These are phyloP conservation scores for Parapristionchus giblindavisi DNA, from an alignment of 2,888 invertebrate genomes.

Conservation along the genomic window DNA sequence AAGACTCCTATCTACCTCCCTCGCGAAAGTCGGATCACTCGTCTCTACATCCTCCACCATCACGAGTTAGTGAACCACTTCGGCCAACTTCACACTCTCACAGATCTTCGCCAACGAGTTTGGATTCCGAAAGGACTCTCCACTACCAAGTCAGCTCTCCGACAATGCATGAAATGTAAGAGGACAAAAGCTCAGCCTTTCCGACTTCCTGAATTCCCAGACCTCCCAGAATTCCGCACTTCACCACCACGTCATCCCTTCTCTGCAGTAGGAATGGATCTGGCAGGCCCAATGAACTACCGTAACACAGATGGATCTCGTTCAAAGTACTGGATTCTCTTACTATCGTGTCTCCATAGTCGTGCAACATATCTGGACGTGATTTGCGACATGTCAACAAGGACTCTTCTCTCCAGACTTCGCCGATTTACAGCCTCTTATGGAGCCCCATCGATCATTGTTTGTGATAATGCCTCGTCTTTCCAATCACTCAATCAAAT, in stretches of 20 bases:
- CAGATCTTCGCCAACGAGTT: neutral
- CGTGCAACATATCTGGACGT: constrained; percentile 43
- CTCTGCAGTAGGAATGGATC: neutral
- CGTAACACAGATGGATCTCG: neutral
- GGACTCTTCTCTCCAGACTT: constrained; percentile 35
- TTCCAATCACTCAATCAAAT: constrained; percentile 68
- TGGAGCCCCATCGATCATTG: constrained; percentile 35
- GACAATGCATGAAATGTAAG: neutral
- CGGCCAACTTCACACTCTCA: neutral
- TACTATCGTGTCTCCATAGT: constrained; percentile 40
- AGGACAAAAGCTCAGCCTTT: neutral
- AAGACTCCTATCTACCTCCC: constrained; percentile 9
- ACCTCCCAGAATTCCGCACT: neutral
- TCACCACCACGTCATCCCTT: neutral
- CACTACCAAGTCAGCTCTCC: neutral
- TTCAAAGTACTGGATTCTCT: constrained; percentile 37
- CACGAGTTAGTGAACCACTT: neutral
- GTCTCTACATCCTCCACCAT: neutral
- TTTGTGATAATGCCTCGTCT: constrained; percentile 66
- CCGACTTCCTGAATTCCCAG: neutral
- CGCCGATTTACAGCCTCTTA: constrained; percentile 39
- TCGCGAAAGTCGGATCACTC: neutral
- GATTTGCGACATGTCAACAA: constrained; percentile 29
- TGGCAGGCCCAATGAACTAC: neutral
- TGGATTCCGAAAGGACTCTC: constrained; percentile 6